A percentile compares a stretch with the other conserved stretches of the same genome.
Conservation (phyloP, 1,140 invertebrate species). For the Caenorhabditis remanei region DNA sequence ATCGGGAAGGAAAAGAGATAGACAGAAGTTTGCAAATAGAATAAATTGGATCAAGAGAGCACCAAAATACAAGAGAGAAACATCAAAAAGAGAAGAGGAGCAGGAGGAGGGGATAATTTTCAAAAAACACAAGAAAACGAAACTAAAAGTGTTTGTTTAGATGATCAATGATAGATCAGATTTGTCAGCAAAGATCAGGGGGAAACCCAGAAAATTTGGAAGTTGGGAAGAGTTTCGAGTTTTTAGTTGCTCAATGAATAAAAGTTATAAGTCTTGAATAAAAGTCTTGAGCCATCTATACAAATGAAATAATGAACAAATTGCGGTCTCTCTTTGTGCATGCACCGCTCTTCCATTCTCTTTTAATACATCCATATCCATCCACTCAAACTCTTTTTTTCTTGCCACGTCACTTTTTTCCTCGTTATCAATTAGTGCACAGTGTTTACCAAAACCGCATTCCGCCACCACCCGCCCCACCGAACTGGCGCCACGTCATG, state of each 20-base stretch:
- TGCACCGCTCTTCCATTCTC: background rate
- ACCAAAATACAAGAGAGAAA: constrained; percentile 43
- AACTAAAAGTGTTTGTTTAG: background rate
- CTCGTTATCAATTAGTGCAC: background rate
- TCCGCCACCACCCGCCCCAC: background rate
- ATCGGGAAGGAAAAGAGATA: background rate
- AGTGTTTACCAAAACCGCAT: constrained; percentile 15
- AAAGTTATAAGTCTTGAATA: no score
- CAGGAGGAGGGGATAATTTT: background rate
- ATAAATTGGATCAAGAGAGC: background rate
- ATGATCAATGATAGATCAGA: background rate
- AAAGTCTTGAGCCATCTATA: no score
- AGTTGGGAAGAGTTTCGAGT: no score
- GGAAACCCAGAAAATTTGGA: background rate
- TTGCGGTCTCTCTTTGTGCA: background rate
- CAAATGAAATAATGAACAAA: no score
- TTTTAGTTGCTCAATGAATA: no score
- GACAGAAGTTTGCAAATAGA: constrained; percentile 12
- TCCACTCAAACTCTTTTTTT: background rate
- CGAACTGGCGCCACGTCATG: background rate
- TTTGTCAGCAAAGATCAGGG: background rate
- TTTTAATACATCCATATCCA: no score
- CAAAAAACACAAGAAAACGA: background rate
- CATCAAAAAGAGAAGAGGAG: background rate
- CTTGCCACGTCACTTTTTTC: constrained; percentile 23